Conservation (phyloP, 2,888 invertebrate species). For the Melolontha melolontha region DNA sequence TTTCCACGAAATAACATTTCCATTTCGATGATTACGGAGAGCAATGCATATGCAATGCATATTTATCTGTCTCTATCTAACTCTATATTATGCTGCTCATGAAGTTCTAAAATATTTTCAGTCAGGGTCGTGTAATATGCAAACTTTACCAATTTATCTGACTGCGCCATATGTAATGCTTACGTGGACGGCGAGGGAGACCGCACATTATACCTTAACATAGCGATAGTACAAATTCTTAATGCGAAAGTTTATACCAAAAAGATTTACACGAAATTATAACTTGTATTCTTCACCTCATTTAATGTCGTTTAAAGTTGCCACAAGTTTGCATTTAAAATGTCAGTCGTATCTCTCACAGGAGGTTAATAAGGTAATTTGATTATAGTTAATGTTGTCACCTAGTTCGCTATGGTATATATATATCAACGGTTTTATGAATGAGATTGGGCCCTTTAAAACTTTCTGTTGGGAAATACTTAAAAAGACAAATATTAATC, state of each 20-base stretch:
- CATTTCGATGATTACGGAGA: too few species aligned
- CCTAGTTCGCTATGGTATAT: too few species aligned
- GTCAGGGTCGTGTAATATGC: conserved; percentile 37
- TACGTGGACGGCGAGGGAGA: conserved; percentile 38
- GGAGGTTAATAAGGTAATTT: too few species aligned
- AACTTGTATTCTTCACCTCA: conserved; percentile 34
- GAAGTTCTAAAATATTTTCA: conserved; percentile 41
- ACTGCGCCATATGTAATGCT: conserved; percentile 43
- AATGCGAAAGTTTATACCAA: conserved; percentile 40
- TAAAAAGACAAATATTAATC: too few species aligned
- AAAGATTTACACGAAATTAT: conserved; percentile 31
- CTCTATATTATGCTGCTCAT: conserved; percentile 1
- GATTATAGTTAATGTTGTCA: not conserved
- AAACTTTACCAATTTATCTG: conserved; percentile 43
- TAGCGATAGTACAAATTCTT: conserved; percentile 33
- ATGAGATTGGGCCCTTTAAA: too few species aligned
- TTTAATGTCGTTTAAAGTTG: conserved; percentile 34
- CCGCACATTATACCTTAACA: conserved; percentile 37
- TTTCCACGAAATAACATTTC: too few species aligned
- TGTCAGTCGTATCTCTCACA: not conserved
- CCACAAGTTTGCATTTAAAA: conserved; percentile 29
- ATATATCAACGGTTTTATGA: too few species aligned
- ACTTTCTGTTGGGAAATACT: too few species aligned
- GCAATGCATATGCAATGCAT: too few species aligned
- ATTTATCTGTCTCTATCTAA: not conserved